Base-by-base conservation (phyloP, 2,113 vertebrate genomes). In the Hypomesus transpacificus region DNA sequence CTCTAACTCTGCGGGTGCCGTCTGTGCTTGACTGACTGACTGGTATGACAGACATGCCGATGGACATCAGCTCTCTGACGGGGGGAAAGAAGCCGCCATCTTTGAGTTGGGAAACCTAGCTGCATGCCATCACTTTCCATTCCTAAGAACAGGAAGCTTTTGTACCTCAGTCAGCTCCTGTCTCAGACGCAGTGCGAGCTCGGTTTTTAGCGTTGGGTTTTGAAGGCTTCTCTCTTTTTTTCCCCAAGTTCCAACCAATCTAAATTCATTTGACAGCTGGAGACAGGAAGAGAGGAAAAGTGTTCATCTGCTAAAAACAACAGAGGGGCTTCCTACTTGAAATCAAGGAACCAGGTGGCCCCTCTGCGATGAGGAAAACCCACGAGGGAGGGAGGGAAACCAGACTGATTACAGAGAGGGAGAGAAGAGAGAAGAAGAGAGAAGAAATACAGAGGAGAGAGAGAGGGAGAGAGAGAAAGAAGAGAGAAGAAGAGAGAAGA, bases 271-370 rank as follows among this genome's bases (percentile, higher is more conserved):
- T 87, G 73, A 81, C 86, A 86, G 84, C 79, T 84, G 87, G 81
- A 75, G 64, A 28, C 72, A 65, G 66, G 72, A 72, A 51, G 52
- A 20, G 80, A 71, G 52, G 31, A 75, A 85, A 75, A 71, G 68
- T 66, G 73, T 77, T 82, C 77, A 81, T 87, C 85, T 84, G 83
- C 73, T 88, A 82, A 84, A 84, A 79, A 80, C 82, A 78, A 82
- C 74, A 75, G 71, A 71, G 73, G 78, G 74, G 24, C 66, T 16
- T 76, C 72, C 26, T 16, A 75, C 80, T 76, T 77, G 24, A 77
- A 85, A 89, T 77, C 88, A 69, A 82, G 87, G 80, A 86, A 72
- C 78, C 85, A 92, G 91, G 89, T 91, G 89, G 82, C 85, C 84
- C 72, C 39, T 68, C 60, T 24, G 76, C 73, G 67, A 74, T 74